Conservation (phyloP, 2,888 invertebrate genomes). For the Tachina grossa region DNA sequence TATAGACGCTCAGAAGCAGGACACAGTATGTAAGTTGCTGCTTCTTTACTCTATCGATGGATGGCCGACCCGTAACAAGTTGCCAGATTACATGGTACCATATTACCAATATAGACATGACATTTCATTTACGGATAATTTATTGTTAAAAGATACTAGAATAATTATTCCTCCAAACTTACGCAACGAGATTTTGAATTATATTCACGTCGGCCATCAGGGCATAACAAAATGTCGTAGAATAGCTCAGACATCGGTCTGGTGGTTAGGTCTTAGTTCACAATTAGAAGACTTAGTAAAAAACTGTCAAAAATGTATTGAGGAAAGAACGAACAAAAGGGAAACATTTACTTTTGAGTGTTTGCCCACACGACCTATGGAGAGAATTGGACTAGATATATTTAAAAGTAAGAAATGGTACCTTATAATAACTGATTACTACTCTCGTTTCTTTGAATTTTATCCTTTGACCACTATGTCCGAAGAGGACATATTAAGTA, state of each 20-base stretch:
- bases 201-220: conserved; percentile 36
- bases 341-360: conserved; percentile 27
- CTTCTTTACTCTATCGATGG: conserved; percentile 36
- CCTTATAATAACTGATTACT: conserved; percentile 53
- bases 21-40: conserved; percentile 19
- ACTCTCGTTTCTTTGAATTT: conserved; percentile 48
- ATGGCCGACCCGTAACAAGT: conserved; percentile 42
- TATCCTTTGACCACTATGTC: conserved; percentile 7
- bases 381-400: conserved; percentile 50
- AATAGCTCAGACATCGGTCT: conserved; percentile 49
- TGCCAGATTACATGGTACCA: conserved; percentile 47
- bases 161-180: conserved; percentile 42
- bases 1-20: conserved; percentile 21
- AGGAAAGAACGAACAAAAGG: conserved; percentile 26
- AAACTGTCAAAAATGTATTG: conserved; percentile 40
- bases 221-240: conserved; percentile 54
- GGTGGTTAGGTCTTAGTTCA: conserved; percentile 52
- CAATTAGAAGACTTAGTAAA: conserved; percentile 43
- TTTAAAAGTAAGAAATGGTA: conserved; percentile 52
- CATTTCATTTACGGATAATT: conserved; percentile 45
- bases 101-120: conserved; percentile 52
- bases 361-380: conserved; percentile 38
- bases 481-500: conserved; percentile 30
- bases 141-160: conserved; percentile 40
- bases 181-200: conserved; percentile 21